Evolutionary conservation across 2,888 invertebrate species (phyloP).

Genomic region (Melolontha melolontha): DNA sequence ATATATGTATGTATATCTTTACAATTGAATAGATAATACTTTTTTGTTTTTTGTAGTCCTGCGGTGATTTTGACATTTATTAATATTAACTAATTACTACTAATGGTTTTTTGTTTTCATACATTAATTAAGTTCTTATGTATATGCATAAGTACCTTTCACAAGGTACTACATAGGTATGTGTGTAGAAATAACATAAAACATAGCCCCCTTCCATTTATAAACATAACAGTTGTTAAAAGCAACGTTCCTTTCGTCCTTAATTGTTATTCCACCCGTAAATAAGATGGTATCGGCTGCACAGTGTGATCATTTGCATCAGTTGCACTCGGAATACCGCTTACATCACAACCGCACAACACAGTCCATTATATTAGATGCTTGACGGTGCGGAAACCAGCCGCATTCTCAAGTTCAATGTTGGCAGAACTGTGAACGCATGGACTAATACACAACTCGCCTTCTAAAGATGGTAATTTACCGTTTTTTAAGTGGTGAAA

Average conservation of each 20-base stretch:
- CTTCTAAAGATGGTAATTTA: conserved; percentile 27
- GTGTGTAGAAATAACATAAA: neutral
- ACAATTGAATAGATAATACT: too few species aligned
- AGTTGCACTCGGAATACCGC: conserved; percentile 37
- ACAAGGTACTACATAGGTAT: too few species aligned
- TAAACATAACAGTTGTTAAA: conserved; percentile 22
- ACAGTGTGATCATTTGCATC: conserved; percentile 38
- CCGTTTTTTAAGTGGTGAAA: conserved; percentile 41
- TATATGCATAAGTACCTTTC: too few species aligned
- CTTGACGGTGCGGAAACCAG: conserved; percentile 30
- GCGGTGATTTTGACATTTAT: too few species aligned
- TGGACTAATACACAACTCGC: conserved; percentile 10
- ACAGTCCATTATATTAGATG: conserved; percentile 31
- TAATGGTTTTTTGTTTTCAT: too few species aligned
- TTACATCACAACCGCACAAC: conserved; percentile 36
- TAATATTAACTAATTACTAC: too few species aligned
- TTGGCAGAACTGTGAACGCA: conserved; percentile 37
- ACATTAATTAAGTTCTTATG: too few species aligned
- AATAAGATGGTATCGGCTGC: conserved; percentile 34
- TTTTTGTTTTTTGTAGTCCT: too few species aligned
- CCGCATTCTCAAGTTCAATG: conserved; percentile 43
- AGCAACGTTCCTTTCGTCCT: conserved; percentile 26
- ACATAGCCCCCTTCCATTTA: conserved; percentile 10
- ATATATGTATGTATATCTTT: too few species aligned
- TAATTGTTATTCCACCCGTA: conserved; percentile 41